A percentile compares a stretch with the other conserved stretches of the same genome.
Evolutionary conservation across 2,797 vertebrate species (phyloP).

Genomic region (Halcyon chelicuti): DNA sequence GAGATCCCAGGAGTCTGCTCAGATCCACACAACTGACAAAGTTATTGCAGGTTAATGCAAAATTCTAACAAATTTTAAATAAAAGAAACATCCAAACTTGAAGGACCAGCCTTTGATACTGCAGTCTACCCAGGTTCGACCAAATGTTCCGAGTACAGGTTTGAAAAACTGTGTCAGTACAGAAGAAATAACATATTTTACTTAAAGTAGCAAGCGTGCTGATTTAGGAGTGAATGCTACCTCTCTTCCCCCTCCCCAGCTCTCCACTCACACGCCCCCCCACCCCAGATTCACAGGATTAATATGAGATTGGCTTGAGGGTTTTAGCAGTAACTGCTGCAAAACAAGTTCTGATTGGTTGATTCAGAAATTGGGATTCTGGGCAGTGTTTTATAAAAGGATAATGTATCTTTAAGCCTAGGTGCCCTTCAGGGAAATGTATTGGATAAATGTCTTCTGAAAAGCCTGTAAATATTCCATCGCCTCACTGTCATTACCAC

Average conservation of each 20-base stretch:
- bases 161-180: conserved; percentile 34
- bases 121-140: neutral
- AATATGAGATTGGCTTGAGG: conserved; percentile 41
- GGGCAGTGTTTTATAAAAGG: conserved; percentile 81
- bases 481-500: conserved; percentile 89
- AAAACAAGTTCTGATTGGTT: conserved; percentile 78
- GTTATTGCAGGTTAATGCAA: neutral
- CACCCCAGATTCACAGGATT: conserved; percentile 22
- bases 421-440: conserved; percentile 89
- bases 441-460: conserved; percentile 90
- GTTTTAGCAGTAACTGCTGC: conserved; percentile 48
- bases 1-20: neutral
- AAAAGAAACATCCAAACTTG: neutral
- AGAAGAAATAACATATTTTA: conserved; percentile 36
- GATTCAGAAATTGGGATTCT: conserved; percentile 78
- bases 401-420: conserved; percentile 89
- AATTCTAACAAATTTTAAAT: neutral
- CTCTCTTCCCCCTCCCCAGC: neutral
- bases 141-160: neutral
- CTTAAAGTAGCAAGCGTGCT: neutral
- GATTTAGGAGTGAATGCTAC: neutral
- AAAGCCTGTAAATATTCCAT: conserved; percentile 92
- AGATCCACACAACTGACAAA: neutral
- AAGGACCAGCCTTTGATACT: neutral
- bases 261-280: neutral